phyloP scores from a whole-genome alignment of 2,113 vertebrate genomes.

The Corythaixoides concolor region DNA sequence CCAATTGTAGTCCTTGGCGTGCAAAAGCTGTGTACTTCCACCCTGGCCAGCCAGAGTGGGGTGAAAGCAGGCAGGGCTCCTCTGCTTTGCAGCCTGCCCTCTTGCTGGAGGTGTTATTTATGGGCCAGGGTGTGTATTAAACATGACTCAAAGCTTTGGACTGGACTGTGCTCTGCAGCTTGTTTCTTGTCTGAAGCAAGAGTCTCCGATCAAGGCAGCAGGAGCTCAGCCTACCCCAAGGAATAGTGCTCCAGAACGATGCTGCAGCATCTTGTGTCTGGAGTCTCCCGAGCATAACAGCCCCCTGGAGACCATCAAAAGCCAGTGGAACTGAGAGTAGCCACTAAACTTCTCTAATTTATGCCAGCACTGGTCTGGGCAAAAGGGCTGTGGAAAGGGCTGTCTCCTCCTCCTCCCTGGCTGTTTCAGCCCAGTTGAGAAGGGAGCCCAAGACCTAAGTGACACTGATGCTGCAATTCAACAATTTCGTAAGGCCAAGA shows the following conservation, averaged over 20 bases:
- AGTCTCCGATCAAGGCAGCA: neutral
- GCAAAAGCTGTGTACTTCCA: neutral
- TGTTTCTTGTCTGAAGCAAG: neutral
- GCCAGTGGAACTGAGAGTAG: slow-evolving; percentile 28
- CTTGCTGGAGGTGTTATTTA: neutral
- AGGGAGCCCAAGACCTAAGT: neutral
- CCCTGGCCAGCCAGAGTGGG: neutral
- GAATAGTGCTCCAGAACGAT: neutral
- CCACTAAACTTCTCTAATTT: slow-evolving; percentile 38
- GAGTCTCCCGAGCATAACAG: slow-evolving; percentile 19
- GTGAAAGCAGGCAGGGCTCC: neutral
- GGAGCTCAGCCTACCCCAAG: neutral
- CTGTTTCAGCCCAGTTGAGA: neutral
- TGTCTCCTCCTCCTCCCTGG: neutral
- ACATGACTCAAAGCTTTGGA: neutral
- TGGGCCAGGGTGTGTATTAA: neutral
- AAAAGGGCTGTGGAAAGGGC: neutral
- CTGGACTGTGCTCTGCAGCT: neutral
- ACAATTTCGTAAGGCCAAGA: neutral
- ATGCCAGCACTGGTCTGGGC: neutral
- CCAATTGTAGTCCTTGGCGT: neutral
- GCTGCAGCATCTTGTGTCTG: neutral
- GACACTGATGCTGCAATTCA: neutral
- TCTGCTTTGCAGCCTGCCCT: neutral
- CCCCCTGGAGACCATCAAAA: slow-evolving; percentile 27